A percentile compares a stretch with the other conserved stretches of the same genome.
phyloP scores from a whole-genome alignment of 2,113 vertebrate genomes.

The Alouatta palliata region DNA sequence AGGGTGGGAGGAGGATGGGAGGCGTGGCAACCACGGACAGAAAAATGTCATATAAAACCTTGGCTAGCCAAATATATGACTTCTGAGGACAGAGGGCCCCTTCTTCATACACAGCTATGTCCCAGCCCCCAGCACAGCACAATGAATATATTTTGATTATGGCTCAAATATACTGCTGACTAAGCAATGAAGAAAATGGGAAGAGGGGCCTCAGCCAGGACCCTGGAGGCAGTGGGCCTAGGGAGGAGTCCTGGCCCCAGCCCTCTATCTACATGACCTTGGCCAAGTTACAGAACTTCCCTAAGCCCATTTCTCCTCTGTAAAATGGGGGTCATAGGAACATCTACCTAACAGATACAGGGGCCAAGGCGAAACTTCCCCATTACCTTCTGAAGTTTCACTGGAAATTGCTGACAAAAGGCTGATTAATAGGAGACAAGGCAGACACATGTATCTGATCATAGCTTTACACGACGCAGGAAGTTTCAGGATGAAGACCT shows the following conservation, averaged over 20 bases:
- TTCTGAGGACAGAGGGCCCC: not conserved
- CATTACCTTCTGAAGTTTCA: not conserved
- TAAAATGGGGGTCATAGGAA: not conserved
- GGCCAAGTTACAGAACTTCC: not conserved
- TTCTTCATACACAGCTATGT: not conserved
- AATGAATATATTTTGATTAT: not conserved
- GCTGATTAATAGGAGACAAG: not conserved
- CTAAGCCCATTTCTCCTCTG: not conserved
- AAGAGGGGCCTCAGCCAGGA: not conserved
- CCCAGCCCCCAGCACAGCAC: not conserved
- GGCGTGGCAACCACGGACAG: not conserved
- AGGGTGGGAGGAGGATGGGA: fast-evolving
- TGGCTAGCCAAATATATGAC: not conserved
- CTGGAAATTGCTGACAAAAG: not conserved
- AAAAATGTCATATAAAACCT: not conserved
- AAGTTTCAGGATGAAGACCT: not conserved
- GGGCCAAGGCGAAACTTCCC: not conserved
- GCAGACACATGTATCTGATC: not conserved
- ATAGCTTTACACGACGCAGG: not conserved
- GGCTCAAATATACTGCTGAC: not conserved
- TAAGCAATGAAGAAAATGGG: not conserved
- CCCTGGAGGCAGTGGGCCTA: not conserved
- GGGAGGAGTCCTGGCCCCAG: not conserved
- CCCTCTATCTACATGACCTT: not conserved
- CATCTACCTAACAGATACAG: not conserved